These are phyloP conservation scores for Percopsis omiscomaycus DNA, from an alignment of 2,797 vertebrate genomes.

Conservation along the genomic window DNA sequence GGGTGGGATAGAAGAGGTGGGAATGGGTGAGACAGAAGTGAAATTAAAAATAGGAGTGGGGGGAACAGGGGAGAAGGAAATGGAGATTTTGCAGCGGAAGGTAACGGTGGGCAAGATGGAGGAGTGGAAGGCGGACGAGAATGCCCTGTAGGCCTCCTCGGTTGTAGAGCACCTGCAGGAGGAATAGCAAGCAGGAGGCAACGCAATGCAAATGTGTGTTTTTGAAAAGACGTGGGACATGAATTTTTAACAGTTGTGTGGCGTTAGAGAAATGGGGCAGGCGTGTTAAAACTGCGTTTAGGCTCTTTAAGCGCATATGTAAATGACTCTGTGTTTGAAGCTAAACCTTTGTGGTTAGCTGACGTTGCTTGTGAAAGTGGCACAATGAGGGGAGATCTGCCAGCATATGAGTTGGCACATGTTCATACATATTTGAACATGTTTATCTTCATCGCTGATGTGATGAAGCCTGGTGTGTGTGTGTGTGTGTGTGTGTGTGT, in stretches of 20 bases:
- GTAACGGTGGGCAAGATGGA: conserved; percentile 20
- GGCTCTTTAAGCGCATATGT: conserved; percentile 17
- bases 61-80: conserved; percentile 11
- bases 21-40: conserved; percentile 47
- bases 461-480: conserved; percentile 8
- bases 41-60: conserved; percentile 48
- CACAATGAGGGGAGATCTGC: conserved; percentile 5
- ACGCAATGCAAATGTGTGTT: conserved; percentile 54
- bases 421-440: conserved; percentile 6
- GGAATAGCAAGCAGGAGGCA: conserved; percentile 51
- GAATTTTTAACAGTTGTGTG: conserved; percentile 45
- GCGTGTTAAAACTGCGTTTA: conserved; percentile 28
- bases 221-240: conserved; percentile 40
- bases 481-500: conserved; percentile 5
- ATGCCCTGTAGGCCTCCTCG: conserved; percentile 44
- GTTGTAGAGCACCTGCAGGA: conserved; percentile 52
- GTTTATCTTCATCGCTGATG: conserved; percentile 10
- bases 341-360: conserved; percentile 8
- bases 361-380: not conserved
- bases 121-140: conserved; percentile 28
- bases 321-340: conserved; percentile 29
- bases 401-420: not conserved
- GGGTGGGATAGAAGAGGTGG: conserved; percentile 31
- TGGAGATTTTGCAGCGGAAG: conserved; percentile 47
- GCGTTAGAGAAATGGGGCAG: conserved; percentile 7